Base-by-base conservation (phyloP, 2,888 invertebrate species). In the Drosophila vallismaia region DNA sequence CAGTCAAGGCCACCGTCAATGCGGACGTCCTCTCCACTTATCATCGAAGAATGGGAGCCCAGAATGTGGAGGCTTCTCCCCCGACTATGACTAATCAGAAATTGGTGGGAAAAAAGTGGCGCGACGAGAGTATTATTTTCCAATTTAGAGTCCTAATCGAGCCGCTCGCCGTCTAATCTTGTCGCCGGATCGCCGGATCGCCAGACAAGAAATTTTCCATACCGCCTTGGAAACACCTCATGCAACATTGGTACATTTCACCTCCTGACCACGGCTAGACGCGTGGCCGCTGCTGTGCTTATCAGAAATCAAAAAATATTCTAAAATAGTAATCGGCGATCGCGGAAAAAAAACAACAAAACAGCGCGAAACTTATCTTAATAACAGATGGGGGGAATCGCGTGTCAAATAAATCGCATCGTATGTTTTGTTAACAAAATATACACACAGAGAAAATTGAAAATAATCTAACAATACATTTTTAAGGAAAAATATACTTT, bases 341-440 rank as follows among this genome's bases (percentile, higher is more conserved):
- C 74, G 71, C 73, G 67, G 57, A 60, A 73, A 42, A 58, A 48
- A 26, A 52, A 46, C 5, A 54, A 45, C 33, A 49, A 44, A 44
- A 4, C 58, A 45, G 36, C 50, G 31, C 46, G 51, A 48, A 38
- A 76, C 62, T 77, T 75, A 82, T 82, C 84, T 74, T 57, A 68
- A 51, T 66, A 64, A 49, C 84, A 80, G 87, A 77, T 86, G 85
- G 73, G 85, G 73, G 77, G 40, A 70, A 46, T 77, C 70, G 87
- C 77, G 77, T 86, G 85, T 80, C 68, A 14, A 48, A 59, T 59
- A 70, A 71, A 64, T 64, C 54, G 59, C 70, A 82, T 81, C 83
- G 86, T 79, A 82, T 85, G 86, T 85, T 80, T 83, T 51, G 28
- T 45, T 69, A 14, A 10, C 33, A 3, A 19, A 19, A 8, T 29